These are phyloP conservation scores for Corapipo altera DNA, from an alignment of 2,113 vertebrate species.

Conservation along the genomic window DNA sequence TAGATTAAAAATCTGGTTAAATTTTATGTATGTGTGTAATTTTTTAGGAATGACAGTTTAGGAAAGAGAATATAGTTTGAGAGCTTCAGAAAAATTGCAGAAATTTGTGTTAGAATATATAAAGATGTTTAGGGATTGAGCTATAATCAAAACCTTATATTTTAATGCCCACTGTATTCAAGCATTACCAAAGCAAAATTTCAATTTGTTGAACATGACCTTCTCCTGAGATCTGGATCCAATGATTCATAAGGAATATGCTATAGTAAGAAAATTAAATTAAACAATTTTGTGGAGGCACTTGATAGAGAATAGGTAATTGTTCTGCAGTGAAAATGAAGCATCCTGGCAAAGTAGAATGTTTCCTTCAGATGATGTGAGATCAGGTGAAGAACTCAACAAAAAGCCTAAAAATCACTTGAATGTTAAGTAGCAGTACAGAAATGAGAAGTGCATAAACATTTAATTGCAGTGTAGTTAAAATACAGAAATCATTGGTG, in stretches of 20 bases:
- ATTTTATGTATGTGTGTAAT: neutral
- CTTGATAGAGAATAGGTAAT: neutral
- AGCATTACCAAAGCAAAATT: neutral
- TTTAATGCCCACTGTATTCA: neutral
- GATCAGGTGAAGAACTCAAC: slow-evolving; percentile 8
- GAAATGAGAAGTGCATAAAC: neutral
- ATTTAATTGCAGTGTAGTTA: neutral
- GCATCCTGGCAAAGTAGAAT: neutral
- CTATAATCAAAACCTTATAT: neutral
- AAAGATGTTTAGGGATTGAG: neutral
- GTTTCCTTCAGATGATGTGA: neutral
- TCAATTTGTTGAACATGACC: neutral
- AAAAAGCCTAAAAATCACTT: neutral
- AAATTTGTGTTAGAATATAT: neutral
- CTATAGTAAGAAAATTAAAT: neutral
- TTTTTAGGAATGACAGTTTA: neutral
- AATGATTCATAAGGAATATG: neutral
- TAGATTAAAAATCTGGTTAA: neutral
- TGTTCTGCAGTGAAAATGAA: neutral
- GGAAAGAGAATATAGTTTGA: neutral
- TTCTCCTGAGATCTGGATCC: neutral
- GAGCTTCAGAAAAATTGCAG: neutral
- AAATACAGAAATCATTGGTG: neutral
- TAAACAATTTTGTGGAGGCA: neutral
- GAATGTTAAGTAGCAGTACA: neutral